These are phyloP conservation scores for Morone chrysops DNA, from an alignment of 2,113 vertebrate genomes.

Conservation along the genomic window DNA sequence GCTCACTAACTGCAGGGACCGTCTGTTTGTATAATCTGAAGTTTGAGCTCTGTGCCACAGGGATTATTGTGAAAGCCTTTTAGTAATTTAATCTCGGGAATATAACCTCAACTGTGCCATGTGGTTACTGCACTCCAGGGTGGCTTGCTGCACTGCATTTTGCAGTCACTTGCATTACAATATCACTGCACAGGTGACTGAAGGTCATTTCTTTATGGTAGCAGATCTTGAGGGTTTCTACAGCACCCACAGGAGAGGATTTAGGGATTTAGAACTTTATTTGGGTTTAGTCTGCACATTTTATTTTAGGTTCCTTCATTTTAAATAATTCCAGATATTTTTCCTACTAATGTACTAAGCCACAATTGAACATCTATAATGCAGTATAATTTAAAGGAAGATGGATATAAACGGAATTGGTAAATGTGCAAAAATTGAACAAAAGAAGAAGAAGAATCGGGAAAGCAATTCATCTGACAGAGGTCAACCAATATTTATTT, in stretches of 20 bases:
- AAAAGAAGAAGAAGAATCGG: neutral
- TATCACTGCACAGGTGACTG: slow-evolving; percentile 9
- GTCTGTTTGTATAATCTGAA: slow-evolving; percentile 20
- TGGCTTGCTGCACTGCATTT: slow-evolving; percentile 5
- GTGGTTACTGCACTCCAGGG: neutral
- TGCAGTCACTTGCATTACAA: neutral
- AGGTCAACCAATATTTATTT: neutral
- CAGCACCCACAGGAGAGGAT: neutral
- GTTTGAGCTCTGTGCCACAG: slow-evolving; percentile 31
- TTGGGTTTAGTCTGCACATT: neutral
- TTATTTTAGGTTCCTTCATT: neutral
- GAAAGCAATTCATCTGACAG: neutral
- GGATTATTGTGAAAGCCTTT: slow-evolving; percentile 39
- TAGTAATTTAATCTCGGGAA: slow-evolving; percentile 22
- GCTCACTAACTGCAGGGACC: slow-evolving; percentile 29
- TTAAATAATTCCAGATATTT: neutral
- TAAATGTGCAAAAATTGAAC: neutral
- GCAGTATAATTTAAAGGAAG: neutral
- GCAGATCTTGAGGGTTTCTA: neutral
- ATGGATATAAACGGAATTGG: neutral
- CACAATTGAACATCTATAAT: neutral
- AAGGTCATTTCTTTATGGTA: neutral
- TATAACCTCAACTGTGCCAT: slow-evolving; percentile 6
- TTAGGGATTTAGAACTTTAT: neutral
- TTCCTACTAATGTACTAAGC: neutral